Conservation (phyloP, 2,113 vertebrate species). For the Todiramphus chloris region DNA sequence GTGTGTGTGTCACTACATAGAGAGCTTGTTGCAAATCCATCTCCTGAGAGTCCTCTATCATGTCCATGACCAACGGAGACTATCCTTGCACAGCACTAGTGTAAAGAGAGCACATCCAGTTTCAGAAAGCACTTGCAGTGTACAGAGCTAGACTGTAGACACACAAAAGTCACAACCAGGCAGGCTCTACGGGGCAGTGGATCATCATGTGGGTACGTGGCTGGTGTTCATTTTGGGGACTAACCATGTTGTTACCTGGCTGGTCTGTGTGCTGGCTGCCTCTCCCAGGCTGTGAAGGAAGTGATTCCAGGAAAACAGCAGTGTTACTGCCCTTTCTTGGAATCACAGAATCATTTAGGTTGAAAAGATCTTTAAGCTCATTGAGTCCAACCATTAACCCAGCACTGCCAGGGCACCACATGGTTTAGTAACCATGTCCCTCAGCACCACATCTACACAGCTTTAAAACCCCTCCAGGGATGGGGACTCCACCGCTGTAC, state of each 20-base stretch:
- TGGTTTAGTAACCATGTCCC: not conserved
- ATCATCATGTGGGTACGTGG: not conserved
- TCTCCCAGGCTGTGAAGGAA: not conserved
- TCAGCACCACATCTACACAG: not conserved
- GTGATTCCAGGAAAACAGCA: not conserved
- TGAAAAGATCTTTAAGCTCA: not conserved
- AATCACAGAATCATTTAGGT: not conserved
- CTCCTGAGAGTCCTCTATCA: not conserved
- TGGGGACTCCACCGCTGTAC: not conserved
- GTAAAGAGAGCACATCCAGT: not conserved
- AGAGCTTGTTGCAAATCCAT: not conserved
- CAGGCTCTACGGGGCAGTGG: not conserved
- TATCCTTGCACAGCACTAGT: not conserved
- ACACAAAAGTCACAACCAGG: not conserved
- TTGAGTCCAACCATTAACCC: not conserved
- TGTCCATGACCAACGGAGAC: not conserved
- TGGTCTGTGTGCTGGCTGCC: not conserved
- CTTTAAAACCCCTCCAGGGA: not conserved
- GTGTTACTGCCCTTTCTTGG: not conserved
- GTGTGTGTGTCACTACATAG: not conserved
- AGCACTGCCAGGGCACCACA: not conserved
- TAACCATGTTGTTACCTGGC: fast-evolving
- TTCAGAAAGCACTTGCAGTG: not conserved
- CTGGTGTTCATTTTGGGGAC: not conserved
- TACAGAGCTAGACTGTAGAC: not conserved